Evolutionary conservation across 2,113 vertebrate species (phyloP), one percentile per base, ranked within the genome.

Genomic region (Scolopax mira): DNA sequence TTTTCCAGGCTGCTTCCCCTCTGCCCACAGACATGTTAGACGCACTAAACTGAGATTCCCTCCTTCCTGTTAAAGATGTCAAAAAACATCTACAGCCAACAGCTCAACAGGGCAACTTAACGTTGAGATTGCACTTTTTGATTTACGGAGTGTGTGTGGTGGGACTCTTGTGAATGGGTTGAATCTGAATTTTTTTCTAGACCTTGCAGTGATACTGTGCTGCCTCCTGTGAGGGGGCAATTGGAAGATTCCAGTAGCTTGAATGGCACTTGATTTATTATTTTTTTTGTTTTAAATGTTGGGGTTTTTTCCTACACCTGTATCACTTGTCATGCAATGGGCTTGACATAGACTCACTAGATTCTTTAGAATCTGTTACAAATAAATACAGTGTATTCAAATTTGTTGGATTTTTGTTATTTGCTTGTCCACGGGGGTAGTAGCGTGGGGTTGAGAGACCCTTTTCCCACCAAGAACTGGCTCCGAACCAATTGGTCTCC

Each of bases 321-420:
- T 97, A 97, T 88, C 96, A 94, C 95, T 87, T 97, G 96, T 97
- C 97, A 97, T 97, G 97, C 97, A 0, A 91, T 90, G 91, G 95
- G 97, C 97, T 93, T 97, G 97, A 97, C 97, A 95, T 97, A 95
- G 90, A 97, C 92, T 97, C 96, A 94, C 96, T 97, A 97, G 97
- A 97, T 97, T 97, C 97, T 97, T 97, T 97, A 97, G 97, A 97
- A 97, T 97, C 97, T 97, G 97, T 97, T 97, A 95, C 55, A 9
- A 97, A 97, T 97, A 97, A 97, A 97, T 97, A 97, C 97, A 97
- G 95, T 97, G 97, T 97, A 97, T 97, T 97, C 95, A 96, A 94
- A 77, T 37, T 3, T 46, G 24, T 74, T 91, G 92, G 84, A 4
- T 73, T 84, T 71, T 71, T 55, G 10, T 54, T 82, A 9, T 89